These are phyloP conservation scores for Dasypus novemcinctus DNA, from an alignment of 2,113 vertebrate species.

Conservation along the genomic window DNA sequence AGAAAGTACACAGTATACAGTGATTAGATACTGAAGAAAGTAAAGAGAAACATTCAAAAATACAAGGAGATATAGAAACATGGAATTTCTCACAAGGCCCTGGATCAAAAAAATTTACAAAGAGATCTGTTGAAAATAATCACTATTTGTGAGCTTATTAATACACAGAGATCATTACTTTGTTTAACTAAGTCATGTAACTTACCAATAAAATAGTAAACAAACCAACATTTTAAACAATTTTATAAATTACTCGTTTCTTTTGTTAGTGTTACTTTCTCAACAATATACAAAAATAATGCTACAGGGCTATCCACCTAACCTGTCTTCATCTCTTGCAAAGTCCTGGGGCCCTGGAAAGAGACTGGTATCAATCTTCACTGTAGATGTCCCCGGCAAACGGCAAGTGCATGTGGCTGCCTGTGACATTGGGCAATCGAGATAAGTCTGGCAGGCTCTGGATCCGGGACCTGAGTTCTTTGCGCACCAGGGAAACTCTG, in stretches of 20 bases:
- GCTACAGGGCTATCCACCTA: slow-evolving; percentile 87
- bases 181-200: slow-evolving; percentile 81
- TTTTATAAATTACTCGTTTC: slow-evolving; percentile 86
- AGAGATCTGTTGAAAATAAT: slow-evolving; percentile 82
- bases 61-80: slow-evolving; percentile 72
- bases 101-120: slow-evolving; percentile 84
- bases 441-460: slow-evolving; percentile 94
- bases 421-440: slow-evolving; percentile 91
- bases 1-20: slow-evolving; percentile 70
- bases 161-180: slow-evolving; percentile 79
- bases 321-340: slow-evolving; percentile 83
- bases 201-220: slow-evolving; percentile 86
- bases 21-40: slow-evolving; percentile 75
- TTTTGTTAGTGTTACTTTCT: slow-evolving; percentile 84
- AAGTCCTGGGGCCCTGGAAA: slow-evolving; percentile 78
- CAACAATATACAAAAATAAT: slow-evolving; percentile 93
- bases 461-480: slow-evolving; percentile 95
- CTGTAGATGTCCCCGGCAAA: slow-evolving; percentile 92
- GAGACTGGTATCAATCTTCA: slow-evolving; percentile 87
- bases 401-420: slow-evolving; percentile 88
- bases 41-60: slow-evolving; percentile 76
- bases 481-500: slow-evolving; percentile 95
- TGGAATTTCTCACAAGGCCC: slow-evolving; percentile 75
- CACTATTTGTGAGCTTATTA: slow-evolving; percentile 81
- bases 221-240: slow-evolving; percentile 85